A percentile compares a stretch with the other conserved stretches of the same genome.
phyloP scores from a whole-genome alignment of 2,113 vertebrate species.

The Tragelaphus scriptus region DNA sequence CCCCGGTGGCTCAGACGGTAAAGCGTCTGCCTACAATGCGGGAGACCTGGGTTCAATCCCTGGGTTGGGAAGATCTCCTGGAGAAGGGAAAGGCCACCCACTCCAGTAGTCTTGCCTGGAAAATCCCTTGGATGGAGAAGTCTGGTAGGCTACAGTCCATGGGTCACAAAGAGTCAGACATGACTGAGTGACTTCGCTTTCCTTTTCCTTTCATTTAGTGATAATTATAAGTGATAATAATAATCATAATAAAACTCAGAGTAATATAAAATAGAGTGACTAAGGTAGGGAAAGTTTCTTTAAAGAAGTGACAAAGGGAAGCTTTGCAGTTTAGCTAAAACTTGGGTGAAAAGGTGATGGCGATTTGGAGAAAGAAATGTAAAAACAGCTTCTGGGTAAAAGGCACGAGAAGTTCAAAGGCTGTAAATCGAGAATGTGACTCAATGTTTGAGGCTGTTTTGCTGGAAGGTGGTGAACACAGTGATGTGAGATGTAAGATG shows the following conservation, averaged over 20 bases:
- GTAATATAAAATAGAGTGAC: background rate
- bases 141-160: background rate
- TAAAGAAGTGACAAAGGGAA: background rate
- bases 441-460: background rate
- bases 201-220: background rate
- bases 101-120: background rate
- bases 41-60: background rate
- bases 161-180: background rate
- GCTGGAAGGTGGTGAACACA: background rate
- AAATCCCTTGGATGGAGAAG: background rate
- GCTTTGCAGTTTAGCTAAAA: background rate
- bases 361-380: background rate
- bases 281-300: background rate
- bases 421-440: background rate
- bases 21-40: accelerated
- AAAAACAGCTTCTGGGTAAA: background rate
- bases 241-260: background rate
- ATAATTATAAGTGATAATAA: background rate
- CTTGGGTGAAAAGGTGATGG: background rate
- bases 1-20: accelerated
- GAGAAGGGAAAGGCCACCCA: background rate
- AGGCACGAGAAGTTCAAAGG: background rate
- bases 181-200: background rate
- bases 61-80: background rate
- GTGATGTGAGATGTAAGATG: background rate